Base-by-base conservation (phyloP, 2,113 vertebrate species). In the Nymphicus hollandicus region DNA sequence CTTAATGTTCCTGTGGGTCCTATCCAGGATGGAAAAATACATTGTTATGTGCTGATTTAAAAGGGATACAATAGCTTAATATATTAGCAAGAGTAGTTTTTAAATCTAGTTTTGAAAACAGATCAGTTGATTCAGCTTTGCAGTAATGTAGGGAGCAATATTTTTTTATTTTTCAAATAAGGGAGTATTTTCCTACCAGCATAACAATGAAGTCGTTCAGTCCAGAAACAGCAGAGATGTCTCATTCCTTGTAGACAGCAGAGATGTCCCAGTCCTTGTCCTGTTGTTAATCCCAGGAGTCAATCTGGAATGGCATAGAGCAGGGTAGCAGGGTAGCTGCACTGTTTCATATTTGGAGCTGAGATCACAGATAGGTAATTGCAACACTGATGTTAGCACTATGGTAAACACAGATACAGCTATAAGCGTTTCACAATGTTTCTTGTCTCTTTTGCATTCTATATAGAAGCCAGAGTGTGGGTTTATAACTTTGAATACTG, bases 261-360 rank as follows among this genome's bases (percentile, higher is more conserved):
- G 79, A 13, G 22, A 2, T 14, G 15, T 9, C 53, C 20, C 33
- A 19, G 27, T 3, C 17, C 33, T 25, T 11, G 14, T 68, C 56
- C 20, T 2, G 0, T 17, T 58, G 53, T 46, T 73, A 6, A 5
- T 55, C 31, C 35, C 44, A 23, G 31, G 44, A 25, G 33, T 3
- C 10, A n/a, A 11, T 9, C 19, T n/a, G 63, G 31, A 8, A 28
- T 31, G 44, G 56, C 53, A 39, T 2, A 56, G 49, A 35, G 35
- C 29, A 71, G 19, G 17, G 44, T 9, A 58, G n/a, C 18, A 39
- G 73, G 12, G 33, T 24, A 14, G 31, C 23, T 37, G 23, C 37
- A 18, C 17, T 1, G 0, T 23, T 61, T 35, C 33, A 17, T 5
- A 3, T 33, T 16, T 47, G 22, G 41, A 60, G n/a, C 33, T n/a